Conservation (phyloP, 2,888 invertebrate genomes). For the Drosophila anomelani region DNA sequence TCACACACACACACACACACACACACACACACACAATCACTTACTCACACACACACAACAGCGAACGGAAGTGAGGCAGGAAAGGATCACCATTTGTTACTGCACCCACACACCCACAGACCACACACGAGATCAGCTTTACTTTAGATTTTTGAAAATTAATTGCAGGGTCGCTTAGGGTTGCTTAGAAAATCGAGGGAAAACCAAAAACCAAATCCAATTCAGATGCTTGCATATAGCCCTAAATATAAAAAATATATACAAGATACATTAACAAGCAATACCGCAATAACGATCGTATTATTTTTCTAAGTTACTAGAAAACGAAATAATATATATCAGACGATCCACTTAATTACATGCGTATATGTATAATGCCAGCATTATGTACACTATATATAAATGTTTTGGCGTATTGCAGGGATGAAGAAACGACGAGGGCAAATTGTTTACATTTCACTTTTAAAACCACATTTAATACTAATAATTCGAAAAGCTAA, state of each 20-base stretch:
- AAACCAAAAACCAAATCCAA: constrained; percentile 18
- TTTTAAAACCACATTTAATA: constrained; percentile 47
- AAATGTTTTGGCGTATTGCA: constrained; percentile 14
- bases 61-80: neutral
- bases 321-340: constrained; percentile 34
- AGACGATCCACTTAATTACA: constrained; percentile 32
- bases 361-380: constrained; percentile 15
- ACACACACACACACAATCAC: constrained; percentile 7
- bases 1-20: no score
- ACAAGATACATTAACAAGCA: constrained; percentile 37
- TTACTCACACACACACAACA: neutral
- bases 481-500: constrained; percentile 49
- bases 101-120: constrained; percentile 25
- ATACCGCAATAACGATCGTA: constrained; percentile 29
- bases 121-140: constrained; percentile 34
- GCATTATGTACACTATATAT: constrained; percentile 10
- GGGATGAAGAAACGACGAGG: constrained; percentile 15
- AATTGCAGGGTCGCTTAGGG: constrained; percentile 43
- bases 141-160: constrained; percentile 40
- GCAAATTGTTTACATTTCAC: constrained; percentile 49
- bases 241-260: constrained; percentile 24
- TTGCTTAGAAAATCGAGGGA: constrained; percentile 31
- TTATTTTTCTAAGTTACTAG: constrained; percentile 42
- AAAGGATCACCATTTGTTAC: constrained; percentile 26
- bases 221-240: constrained; percentile 41